Conservation (phyloP, 2,888 invertebrate genomes). For the Mystacides longicornis region DNA sequence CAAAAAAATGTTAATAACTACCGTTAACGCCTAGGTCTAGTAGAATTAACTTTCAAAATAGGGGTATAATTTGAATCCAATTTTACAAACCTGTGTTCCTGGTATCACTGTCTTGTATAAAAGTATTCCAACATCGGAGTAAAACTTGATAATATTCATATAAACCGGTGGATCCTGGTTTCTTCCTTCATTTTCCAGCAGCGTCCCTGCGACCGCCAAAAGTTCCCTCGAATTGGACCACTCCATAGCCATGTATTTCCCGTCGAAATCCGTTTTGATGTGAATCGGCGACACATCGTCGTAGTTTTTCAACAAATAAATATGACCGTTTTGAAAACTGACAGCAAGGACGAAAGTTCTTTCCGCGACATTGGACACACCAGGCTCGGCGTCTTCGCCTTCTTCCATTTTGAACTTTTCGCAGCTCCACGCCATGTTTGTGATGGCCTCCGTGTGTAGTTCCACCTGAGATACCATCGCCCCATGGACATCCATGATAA, state of each 20-base stretch:
- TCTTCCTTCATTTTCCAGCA: conserved; percentile 36
- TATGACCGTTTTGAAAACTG: conserved; percentile 81
- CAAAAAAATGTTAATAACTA: no score
- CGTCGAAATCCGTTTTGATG: conserved; percentile 73
- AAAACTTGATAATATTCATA: conserved; percentile 83
- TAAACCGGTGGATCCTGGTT: conserved; percentile 48
- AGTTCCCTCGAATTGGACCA: conserved; percentile 95
- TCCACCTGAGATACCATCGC: conserved; percentile 88
- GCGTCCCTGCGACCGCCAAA: conserved; percentile 82
- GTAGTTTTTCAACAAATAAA: conserved; percentile 82
- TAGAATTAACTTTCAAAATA: no score
- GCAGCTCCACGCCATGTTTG: conserved; percentile 93
- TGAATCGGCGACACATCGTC: conserved; percentile 90
- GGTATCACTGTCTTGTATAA: conserved; percentile 76
- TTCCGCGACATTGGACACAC: conserved; percentile 52
- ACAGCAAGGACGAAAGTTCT: conserved; percentile 77
- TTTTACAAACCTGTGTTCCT: conserved; percentile 58
- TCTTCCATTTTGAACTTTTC: conserved; percentile 98
- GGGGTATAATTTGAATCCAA: no score
- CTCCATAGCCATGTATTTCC: conserved; percentile 79
- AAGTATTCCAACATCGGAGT: conserved; percentile 76
- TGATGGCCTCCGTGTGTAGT: conserved; percentile 77
- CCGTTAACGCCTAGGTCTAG: no score
- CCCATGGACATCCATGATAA: conserved; percentile 95
- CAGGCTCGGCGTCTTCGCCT: conserved; percentile 63